Percentiles rank a stretch among this genome's conserved stretches.
Evolutionary conservation across 2,797 vertebrate genomes (phyloP).

Genomic region (Pseudochirops cupreus): DNA sequence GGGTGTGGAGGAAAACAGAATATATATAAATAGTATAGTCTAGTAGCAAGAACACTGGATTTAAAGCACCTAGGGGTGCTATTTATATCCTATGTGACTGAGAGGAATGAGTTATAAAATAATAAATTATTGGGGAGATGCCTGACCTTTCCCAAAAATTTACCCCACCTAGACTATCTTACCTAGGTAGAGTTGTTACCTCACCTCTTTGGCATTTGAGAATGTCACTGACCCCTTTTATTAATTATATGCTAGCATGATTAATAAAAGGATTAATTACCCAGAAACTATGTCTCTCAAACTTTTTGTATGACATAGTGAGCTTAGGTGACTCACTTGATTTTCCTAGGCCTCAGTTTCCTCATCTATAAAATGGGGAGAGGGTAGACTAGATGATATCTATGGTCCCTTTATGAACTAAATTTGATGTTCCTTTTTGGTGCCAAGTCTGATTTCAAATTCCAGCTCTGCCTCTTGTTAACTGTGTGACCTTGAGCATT

Average conservation of each 20-base stretch:
- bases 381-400: neutral
- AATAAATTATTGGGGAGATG: neutral
- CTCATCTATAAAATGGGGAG: neutral
- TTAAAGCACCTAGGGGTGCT: neutral
- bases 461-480: neutral
- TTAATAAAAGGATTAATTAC: neutral
- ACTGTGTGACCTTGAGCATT: neutral
- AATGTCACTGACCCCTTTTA: neutral
- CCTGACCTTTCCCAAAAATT: neutral
- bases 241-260: neutral
- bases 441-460: neutral
- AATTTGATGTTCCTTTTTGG: neutral
- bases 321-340: neutral
- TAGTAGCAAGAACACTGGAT: neutral
- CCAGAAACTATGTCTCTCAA: neutral
- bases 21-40: neutral
- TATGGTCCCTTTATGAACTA: neutral
- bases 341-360: neutral
- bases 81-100: neutral
- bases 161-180: neutral
- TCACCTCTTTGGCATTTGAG: neutral
- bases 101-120: neutral
- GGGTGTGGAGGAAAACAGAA: neutral
- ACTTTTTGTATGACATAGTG: neutral
- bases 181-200: neutral